Evolutionary conservation across 2,797 vertebrate genomes (phyloP).

Genomic region (Percopsis omiscomaycus): DNA sequence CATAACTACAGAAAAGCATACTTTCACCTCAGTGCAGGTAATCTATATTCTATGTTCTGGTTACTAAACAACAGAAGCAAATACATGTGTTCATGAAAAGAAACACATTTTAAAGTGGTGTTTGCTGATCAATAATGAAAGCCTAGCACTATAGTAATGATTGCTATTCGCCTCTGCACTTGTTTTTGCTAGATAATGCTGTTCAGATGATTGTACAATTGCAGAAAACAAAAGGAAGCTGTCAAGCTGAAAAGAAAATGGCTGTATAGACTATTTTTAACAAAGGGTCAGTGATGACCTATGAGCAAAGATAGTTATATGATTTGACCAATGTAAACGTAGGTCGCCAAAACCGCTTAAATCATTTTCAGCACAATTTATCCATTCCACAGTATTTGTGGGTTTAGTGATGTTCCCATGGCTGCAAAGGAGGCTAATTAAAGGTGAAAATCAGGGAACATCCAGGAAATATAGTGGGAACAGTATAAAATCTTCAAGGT

Average conservation of each 20-base stretch:
- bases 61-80: constrained; percentile 58
- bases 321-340: constrained; percentile 31
- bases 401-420: constrained; percentile 85
- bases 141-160: constrained; percentile 44
- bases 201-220: constrained; percentile 43
- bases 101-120: constrained; percentile 47
- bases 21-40: constrained; percentile 48
- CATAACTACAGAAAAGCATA: constrained; percentile 44
- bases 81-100: constrained; percentile 62
- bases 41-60: constrained; percentile 51
- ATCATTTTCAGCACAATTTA: constrained; percentile 39
- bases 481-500: constrained; percentile 70
- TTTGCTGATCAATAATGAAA: constrained; percentile 59
- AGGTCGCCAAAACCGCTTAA: constrained; percentile 48
- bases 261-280: constrained; percentile 30
- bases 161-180: constrained; percentile 36
- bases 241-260: constrained; percentile 22
- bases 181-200: constrained; percentile 56
- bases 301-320: constrained; percentile 20
- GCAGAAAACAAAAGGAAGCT: constrained; percentile 26
- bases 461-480: constrained; percentile 46
- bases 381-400: constrained; percentile 75
- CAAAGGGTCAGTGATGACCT: constrained; percentile 27
- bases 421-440: constrained; percentile 70
- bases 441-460: constrained; percentile 80